Base-by-base conservation (phyloP, 2,888 invertebrate genomes). In the Drosophila hawaiiensis region DNA sequence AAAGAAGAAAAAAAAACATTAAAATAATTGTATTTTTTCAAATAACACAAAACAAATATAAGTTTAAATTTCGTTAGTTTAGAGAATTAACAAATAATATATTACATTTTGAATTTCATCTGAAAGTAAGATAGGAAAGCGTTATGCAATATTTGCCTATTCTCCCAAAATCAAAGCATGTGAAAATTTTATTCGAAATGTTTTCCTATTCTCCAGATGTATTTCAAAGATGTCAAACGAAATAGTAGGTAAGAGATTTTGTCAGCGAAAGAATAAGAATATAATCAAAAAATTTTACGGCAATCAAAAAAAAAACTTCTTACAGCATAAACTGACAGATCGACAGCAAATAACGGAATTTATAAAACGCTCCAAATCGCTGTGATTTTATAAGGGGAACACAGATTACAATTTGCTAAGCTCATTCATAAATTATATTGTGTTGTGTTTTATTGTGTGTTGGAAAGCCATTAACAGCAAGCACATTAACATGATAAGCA, bases 401-500 rank as follows among this genome's bases (percentile, higher is more conserved):
- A 37, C 14, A 19, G n/a, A 41, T 56, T 50, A 39, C 19, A 68
- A 69, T 69, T 52, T 37, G 50, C 50, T 35, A 52, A 52, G 70
- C 56, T 37, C 52, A 69, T 68, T 68, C 41, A 58, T 25, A 35
- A 68, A 41, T 9, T 16, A 2, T 22, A 14, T 14, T 19, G 22
- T 4, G 6, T 14, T 29, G 22, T 65, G n/a, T 49, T 19, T 50
- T 25, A 33, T 49, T 59, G 60, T 52, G 39, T 43, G 67, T 47
- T 47, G 25, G 25, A 28, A 55, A 43, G 56, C 58, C 74, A 76
- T 69, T 74, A 76, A 68, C 31, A 39, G 47, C 41, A 22, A 58
- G 47, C 60, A 61, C 75, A 77, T 75, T 68, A 75, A 75, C 80
- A 80, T 75, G 54, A 65, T 55, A 73, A 55, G 60, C 72, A 55